phyloP scores from a whole-genome alignment of 2,888 invertebrate genomes.

The Ectemnius cavifrons region DNA sequence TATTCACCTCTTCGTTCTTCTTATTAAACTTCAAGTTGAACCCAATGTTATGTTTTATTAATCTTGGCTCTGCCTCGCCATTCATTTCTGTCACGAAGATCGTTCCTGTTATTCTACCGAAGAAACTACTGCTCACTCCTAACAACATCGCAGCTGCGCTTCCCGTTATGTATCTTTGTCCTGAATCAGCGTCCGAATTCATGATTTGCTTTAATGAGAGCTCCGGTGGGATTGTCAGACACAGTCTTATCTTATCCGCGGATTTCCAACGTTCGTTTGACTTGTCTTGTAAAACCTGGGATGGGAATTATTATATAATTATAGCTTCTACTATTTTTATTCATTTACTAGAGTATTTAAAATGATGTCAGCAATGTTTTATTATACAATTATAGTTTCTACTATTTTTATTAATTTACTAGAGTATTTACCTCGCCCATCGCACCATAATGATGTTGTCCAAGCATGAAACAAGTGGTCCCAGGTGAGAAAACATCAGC shows the following conservation, averaged over 20 bases:
- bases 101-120: conserved; percentile 93
- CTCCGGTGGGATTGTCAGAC: conserved; percentile 79
- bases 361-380: no score
- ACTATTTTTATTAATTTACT: no score
- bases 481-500: conserved; percentile 84
- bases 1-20: conserved; percentile 82
- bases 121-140: conserved; percentile 84
- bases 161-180: conserved; percentile 80
- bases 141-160: conserved; percentile 81
- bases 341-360: conserved; percentile 71
- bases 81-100: conserved; percentile 82
- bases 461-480: conserved; percentile 87
- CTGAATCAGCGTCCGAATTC: conserved; percentile 69
- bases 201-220: conserved; percentile 77
- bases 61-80: background rate
- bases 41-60: conserved; percentile 85
- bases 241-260: conserved; percentile 81
- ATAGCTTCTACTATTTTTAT: no score
- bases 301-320: no score
- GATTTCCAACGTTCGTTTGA: background rate
- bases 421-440: conserved; percentile 83
- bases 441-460: conserved; percentile 89
- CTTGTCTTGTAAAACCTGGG: background rate
- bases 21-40: conserved; percentile 95
- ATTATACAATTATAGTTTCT: no score